phyloP scores from a whole-genome alignment of 2,113 vertebrate genomes.

The Piaya cayana region DNA sequence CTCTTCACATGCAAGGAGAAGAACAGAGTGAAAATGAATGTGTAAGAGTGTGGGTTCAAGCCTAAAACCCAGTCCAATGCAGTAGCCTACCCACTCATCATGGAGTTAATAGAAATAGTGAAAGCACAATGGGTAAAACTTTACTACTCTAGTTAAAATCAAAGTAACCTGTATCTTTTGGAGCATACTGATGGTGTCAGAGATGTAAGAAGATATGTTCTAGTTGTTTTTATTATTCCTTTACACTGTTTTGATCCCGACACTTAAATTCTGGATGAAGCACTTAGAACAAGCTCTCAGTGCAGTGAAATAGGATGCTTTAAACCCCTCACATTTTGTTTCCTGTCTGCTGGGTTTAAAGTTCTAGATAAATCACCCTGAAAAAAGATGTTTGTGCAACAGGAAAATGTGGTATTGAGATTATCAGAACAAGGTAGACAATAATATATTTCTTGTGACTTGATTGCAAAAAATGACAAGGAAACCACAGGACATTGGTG shows the following conservation, averaged over 20 bases:
- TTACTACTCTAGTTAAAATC: not conserved
- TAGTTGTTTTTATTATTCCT: not conserved
- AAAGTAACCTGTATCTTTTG: not conserved
- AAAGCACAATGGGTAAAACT: not conserved
- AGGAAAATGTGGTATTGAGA: slow-evolving; percentile 80
- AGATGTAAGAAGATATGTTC: not conserved
- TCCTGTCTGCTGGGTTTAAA: slow-evolving; percentile 58
- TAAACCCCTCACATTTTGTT: slow-evolving; percentile 48
- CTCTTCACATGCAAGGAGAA: not conserved
- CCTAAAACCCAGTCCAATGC: not conserved
- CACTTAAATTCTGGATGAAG: slow-evolving; percentile 51
- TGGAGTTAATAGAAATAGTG: not conserved
- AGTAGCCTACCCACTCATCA: not conserved
- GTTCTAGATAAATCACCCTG: slow-evolving; percentile 68
- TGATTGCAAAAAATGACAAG: slow-evolving; percentile 53
- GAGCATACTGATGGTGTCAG: not conserved
- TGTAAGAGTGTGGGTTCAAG: not conserved
- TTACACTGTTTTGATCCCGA: not conserved
- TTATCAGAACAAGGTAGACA: slow-evolving; percentile 75
- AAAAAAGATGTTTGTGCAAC: slow-evolving; percentile 76
- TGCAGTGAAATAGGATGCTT: slow-evolving; percentile 23
- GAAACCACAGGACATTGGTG: not conserved
- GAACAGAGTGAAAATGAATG: not conserved
- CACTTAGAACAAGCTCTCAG: slow-evolving; percentile 32
- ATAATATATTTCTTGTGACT: slow-evolving; percentile 63